Conservation (phyloP, 2,113 vertebrate genomes). For the Mus musculus region GRCm39 chr2:77709501-77710000, state of each 20-base stretch:
- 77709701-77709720: not conserved
- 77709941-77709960: not conserved
- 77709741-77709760: constrained; percentile 6
- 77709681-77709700: constrained; percentile 30
- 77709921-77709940: not conserved
- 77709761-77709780: constrained; percentile 3
- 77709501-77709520: not conserved
- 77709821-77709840: not conserved
- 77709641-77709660: not conserved
- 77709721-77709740: constrained; percentile 46
- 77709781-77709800: not conserved
- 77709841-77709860: constrained; percentile 25
- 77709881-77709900: constrained; percentile 5
- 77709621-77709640: not conserved
- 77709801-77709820: constrained; percentile 43
- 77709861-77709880: constrained; percentile 32
- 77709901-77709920: constrained; percentile 36
- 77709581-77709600: constrained; percentile 24
- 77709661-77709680: not conserved
- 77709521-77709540: not conserved
- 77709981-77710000: not conserved
- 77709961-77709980: constrained; percentile 30
- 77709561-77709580: not conserved
- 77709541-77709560: not conserved
- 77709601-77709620: not conserved